These are phyloP conservation scores for Dastarcus helophoroides DNA, from an alignment of 2,888 invertebrate genomes.

Conservation along the genomic window DNA sequence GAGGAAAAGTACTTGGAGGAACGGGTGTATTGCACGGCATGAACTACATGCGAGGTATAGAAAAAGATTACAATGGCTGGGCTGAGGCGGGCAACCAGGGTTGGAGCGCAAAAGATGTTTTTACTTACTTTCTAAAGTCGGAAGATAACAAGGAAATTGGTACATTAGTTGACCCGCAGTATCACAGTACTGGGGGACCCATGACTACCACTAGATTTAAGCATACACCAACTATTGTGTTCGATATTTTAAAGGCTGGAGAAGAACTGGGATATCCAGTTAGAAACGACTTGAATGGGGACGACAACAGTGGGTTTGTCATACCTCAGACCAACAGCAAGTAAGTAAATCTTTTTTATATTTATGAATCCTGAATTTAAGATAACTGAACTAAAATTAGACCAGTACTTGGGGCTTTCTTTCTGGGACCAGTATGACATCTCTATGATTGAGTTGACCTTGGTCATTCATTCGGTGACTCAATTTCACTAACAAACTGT, in stretches of 20 bases:
- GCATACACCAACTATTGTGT: slow-evolving; percentile 49
- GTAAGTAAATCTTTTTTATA: no score
- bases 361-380: no score
- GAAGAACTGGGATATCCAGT: slow-evolving; percentile 50
- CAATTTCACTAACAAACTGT: no score
- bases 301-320: slow-evolving; percentile 49
- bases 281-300: slow-evolving; percentile 53
- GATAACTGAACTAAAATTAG: no score
- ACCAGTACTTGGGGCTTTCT: no score
- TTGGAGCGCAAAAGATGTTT: slow-evolving; percentile 69
- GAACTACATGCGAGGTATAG: slow-evolving; percentile 72
- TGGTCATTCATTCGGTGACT: no score
- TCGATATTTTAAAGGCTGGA: slow-evolving; percentile 50
- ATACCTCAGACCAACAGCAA: slow-evolving; percentile 52
- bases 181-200: slow-evolving; percentile 51
- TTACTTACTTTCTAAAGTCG: slow-evolving; percentile 59
- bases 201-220: slow-evolving; percentile 53
- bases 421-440: no score
- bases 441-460: no score
- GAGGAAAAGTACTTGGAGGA: slow-evolving; percentile 62
- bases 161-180: slow-evolving; percentile 44
- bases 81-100: slow-evolving; percentile 57
- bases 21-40: slow-evolving; percentile 66
- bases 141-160: slow-evolving; percentile 56
- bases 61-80: slow-evolving; percentile 67